Percentiles rank a stretch among this genome's conserved stretches.
These are phyloP conservation scores for Alligator sinensis DNA, from an alignment of 2,113 vertebrate species.

Conservation along the genomic window DNA sequence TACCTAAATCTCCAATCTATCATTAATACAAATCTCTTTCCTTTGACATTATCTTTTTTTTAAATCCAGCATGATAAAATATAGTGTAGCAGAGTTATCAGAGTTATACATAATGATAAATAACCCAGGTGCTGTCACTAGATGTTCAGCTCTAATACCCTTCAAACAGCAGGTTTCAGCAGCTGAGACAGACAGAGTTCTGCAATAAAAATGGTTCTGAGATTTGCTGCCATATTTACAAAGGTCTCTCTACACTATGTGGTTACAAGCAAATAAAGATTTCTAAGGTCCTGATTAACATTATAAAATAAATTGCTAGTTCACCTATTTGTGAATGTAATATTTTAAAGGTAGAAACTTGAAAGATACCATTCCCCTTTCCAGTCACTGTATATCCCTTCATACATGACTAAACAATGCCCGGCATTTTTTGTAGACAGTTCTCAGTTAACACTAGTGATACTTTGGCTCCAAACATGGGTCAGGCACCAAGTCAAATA, in stretches of 20 bases:
- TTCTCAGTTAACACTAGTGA: accelerated
- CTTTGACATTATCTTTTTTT: neutral
- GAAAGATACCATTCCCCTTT: accelerated
- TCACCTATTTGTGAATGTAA: accelerated
- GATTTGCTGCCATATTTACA: neutral
- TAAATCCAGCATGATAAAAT: conserved; percentile 55
- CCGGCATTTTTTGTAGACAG: neutral
- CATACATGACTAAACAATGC: neutral
- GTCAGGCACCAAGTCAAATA: neutral
- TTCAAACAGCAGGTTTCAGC: conserved; percentile 54
- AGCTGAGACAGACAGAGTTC: conserved; percentile 51
- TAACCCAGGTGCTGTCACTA: conserved; percentile 57
- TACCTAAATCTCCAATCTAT: neutral
- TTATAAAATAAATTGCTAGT: neutral
- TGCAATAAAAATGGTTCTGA: neutral
- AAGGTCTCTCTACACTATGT: conserved; percentile 5
- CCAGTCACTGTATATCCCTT: accelerated
- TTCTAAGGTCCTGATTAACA: neutral
- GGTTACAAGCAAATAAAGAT: neutral
- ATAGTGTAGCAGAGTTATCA: neutral
- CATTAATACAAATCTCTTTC: neutral
- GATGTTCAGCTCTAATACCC: conserved; percentile 43
- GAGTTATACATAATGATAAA: conserved; percentile 56
- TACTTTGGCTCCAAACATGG: neutral
- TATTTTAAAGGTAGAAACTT: neutral